Base-by-base conservation (phyloP, 2,113 vertebrate species). In the Saccopteryx bilineata region DNA sequence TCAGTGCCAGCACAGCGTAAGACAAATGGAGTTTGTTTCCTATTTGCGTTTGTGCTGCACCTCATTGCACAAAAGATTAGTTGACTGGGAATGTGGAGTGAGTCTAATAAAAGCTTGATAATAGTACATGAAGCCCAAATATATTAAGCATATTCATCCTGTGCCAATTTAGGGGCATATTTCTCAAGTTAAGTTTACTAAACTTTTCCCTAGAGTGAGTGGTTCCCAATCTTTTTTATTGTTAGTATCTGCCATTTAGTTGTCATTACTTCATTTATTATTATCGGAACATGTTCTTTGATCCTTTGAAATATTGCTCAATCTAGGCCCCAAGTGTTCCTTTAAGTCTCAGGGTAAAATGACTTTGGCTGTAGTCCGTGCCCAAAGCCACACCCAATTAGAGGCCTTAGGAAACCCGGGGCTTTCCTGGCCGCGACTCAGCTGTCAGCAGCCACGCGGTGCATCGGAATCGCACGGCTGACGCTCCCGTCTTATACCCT, bases 381-480 rank as follows among this genome's bases (percentile, higher is more conserved):
- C 65, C 87, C 95, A 89, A 96, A 96, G 92, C 96, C 97, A 96
- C 97, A 97, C 96, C 94, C 96, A 93, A 69, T 23, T 54, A 68
- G 80, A 88, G 96, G 88, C 97, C 97, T 92, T 82, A 58, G 21
- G 87, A 90, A 93, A 96, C 90, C 92, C 10, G 61, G 78, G 69
- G 88, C 76, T 95, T 61, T 58, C 17, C 28, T 12, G 81, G 97
- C 65, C 4, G 56, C 8, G 6, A 24, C 74, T 31, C 39, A 26
- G 46, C 48, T 1, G 76, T 14, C 19, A 5, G 63, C 91, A 74
- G 31, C 71, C 48, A 2, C 24, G 52, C 71, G 5, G 86, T 61
- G 84, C 58, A 3, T 31, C 17, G 65, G 87, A 52, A 91, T 90
- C 81, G 75, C 50, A 5, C 2, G 66, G 58, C 46, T 15, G 1